Evolutionary conservation across 2,888 invertebrate genomes (phyloP).

Genomic region (Eupelmus urozonus): DNA sequence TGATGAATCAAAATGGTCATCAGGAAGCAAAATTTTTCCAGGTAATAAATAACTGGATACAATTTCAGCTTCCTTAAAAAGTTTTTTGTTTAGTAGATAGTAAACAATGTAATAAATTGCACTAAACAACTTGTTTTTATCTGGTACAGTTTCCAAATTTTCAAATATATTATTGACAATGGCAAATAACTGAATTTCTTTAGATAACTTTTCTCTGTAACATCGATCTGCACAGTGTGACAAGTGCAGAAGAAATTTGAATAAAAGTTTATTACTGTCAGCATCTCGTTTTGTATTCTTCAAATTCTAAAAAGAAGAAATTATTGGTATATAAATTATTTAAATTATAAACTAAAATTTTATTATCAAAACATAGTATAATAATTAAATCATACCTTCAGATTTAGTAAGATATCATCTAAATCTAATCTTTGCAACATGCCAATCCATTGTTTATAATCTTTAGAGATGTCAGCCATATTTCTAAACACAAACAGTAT

Average conservation of each 20-base stretch:
- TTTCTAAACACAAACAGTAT: constrained; percentile 39
- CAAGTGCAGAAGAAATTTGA: constrained; percentile 66
- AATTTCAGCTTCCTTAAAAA: constrained; percentile 66
- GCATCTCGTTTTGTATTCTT: constrained; percentile 25
- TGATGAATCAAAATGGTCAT: constrained; percentile 26
- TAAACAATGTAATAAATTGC: constrained; percentile 69
- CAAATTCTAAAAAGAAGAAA: constrained; percentile 71
- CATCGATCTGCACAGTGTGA: constrained; percentile 65
- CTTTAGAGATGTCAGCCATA: constrained; percentile 40
- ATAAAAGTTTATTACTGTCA: constrained; percentile 62
- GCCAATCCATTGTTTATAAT: constrained; percentile 50
- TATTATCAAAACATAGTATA: constrained; percentile 8
- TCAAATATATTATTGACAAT: constrained; percentile 64
- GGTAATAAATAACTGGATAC: constrained; percentile 63
- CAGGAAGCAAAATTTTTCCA: constrained; percentile 44
- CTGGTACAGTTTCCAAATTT: constrained; percentile 57
- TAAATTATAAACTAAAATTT: constrained; percentile 14
- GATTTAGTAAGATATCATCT: constrained; percentile 11
- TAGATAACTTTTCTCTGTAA: constrained; percentile 53
- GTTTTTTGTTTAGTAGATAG: constrained; percentile 64
- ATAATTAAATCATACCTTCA: constrained; percentile 43
- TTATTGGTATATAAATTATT: not conserved
- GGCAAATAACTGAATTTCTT: constrained; percentile 62
- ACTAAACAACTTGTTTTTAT: constrained; percentile 65
- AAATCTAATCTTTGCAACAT: constrained; percentile 47